These are phyloP conservation scores for Chymomyza costata DNA, from an alignment of 1,140 invertebrate genomes.

Conservation along the genomic window DNA sequence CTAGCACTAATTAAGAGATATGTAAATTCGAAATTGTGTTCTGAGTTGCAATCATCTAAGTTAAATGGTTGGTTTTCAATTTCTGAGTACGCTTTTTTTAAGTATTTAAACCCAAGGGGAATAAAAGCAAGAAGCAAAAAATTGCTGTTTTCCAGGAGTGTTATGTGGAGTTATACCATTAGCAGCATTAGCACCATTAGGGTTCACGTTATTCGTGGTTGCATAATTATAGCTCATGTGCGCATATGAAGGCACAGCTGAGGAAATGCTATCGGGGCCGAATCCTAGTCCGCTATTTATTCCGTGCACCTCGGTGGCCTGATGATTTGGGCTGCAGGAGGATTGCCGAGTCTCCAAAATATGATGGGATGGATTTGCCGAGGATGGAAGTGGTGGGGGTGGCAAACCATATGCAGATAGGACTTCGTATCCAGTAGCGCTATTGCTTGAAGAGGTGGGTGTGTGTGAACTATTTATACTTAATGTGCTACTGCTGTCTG, in stretches of 20 bases:
- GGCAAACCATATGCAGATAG: conserved; percentile 46
- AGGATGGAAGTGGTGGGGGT: conserved; percentile 17
- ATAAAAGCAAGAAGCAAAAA: conserved; percentile 69
- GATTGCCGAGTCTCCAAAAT: conserved; percentile 32
- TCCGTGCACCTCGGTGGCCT: conserved; percentile 17
- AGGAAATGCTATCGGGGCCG: conserved; percentile 27
- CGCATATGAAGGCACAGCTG: conserved; percentile 42
- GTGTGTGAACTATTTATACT: conserved; percentile 12
- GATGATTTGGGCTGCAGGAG: conserved; percentile 32
- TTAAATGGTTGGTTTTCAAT: background rate
- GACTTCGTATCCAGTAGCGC: conserved; percentile 42
- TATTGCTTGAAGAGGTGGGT: conserved; percentile 10
- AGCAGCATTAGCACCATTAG: background rate
- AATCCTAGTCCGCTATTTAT: conserved; percentile 32
- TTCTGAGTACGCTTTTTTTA: background rate
- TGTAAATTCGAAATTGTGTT: conserved; percentile 51
- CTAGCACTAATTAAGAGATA: conserved; percentile 41
- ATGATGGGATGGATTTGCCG: conserved; percentile 19
- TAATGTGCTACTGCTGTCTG: conserved; percentile 1
- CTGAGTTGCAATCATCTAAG: too few relatives aligned
- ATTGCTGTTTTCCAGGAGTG: conserved; percentile 59
- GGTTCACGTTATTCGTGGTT: conserved; percentile 24
- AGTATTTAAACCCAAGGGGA: conserved; percentile 65
- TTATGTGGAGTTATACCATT: conserved; percentile 26
- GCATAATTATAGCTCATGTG: conserved; percentile 65